Percentiles rank a stretch among this genome's conserved stretches.
These are phyloP conservation scores for Drosophila seclusa DNA, from an alignment of 2,888 invertebrate species.

Conservation along the genomic window DNA sequence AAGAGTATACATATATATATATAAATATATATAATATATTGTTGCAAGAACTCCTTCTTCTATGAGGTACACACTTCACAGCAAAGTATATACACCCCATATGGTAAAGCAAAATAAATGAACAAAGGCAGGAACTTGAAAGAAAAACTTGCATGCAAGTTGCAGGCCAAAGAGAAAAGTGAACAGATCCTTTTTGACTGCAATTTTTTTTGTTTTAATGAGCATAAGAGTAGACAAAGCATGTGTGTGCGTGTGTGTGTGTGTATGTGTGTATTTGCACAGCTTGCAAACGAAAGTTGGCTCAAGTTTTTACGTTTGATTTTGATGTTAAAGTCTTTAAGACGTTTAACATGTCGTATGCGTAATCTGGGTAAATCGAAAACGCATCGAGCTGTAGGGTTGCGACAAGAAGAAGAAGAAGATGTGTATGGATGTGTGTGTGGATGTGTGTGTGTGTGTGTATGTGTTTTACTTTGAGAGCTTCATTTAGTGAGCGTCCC, in stretches of 20 bases:
- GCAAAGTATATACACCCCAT: not conserved
- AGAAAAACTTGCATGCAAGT: slow-evolving; percentile 63
- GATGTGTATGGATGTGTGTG: not conserved
- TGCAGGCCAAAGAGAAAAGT: slow-evolving; percentile 52
- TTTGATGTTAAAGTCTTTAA: slow-evolving; percentile 55
- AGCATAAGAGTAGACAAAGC: slow-evolving; percentile 36
- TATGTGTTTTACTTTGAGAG: slow-evolving; percentile 31
- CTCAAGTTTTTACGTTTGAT: slow-evolving; percentile 53
- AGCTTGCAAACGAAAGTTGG: slow-evolving; percentile 66
- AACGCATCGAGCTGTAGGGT: slow-evolving; percentile 38
- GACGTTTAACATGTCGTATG: slow-evolving; percentile 68
- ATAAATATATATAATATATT: not conserved
- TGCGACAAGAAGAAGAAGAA: not conserved
- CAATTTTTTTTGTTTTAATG: slow-evolving; percentile 1
- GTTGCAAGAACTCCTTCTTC: not conserved
- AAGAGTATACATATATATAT: not conserved
- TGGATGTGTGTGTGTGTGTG: not conserved
- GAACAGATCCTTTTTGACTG: slow-evolving; percentile 33
- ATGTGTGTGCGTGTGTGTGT: slow-evolving; percentile 37
- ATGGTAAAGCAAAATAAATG: not conserved
- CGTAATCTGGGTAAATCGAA: slow-evolving; percentile 61
- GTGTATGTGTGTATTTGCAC: slow-evolving; percentile 45
- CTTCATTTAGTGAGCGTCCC: slow-evolving; percentile 34
- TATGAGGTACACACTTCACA: not conserved
- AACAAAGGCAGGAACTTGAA: slow-evolving; percentile 42